phyloP scores from a whole-genome alignment of 2,113 vertebrate genomes.

The Macaca nemestrina region DNA sequence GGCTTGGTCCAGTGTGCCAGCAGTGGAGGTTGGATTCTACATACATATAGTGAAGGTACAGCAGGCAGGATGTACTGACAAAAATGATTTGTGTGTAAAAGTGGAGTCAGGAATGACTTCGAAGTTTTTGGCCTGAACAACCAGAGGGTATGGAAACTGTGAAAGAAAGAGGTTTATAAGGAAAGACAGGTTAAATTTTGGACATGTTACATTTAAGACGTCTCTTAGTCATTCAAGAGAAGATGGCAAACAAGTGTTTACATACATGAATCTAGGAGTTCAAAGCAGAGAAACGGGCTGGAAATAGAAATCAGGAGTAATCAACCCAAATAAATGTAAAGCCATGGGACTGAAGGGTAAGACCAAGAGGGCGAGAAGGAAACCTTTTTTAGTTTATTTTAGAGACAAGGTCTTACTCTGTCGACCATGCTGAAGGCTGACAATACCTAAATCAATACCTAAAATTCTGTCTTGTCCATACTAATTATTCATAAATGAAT shows the following conservation, averaged over 20 bases:
- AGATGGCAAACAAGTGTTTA: not conserved
- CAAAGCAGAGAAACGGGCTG: not conserved
- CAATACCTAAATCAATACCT: not conserved
- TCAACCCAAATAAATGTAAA: not conserved
- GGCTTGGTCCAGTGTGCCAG: not conserved
- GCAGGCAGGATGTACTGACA: not conserved
- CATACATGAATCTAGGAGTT: not conserved
- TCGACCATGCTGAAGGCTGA: too few relatives aligned
- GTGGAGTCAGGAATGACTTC: not conserved
- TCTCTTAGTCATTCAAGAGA: not conserved
- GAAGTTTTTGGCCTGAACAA: not conserved
- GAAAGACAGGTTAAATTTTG: not conserved
- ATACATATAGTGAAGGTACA: not conserved
- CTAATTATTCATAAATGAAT: not conserved
- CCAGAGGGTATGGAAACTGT: not conserved
- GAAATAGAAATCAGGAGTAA: not conserved
- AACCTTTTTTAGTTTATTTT: too few relatives aligned
- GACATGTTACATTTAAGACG: not conserved
- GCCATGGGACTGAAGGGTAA: not conserved
- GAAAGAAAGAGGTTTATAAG: not conserved
- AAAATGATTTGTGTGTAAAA: not conserved
- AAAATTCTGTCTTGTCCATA: not conserved
- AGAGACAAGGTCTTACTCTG: too few relatives aligned
- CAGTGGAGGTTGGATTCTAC: not conserved
- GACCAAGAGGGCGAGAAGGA: too few relatives aligned